Evolutionary conservation across 2,888 invertebrate species (phyloP).

Genomic region (Phalera bucephala): DNA sequence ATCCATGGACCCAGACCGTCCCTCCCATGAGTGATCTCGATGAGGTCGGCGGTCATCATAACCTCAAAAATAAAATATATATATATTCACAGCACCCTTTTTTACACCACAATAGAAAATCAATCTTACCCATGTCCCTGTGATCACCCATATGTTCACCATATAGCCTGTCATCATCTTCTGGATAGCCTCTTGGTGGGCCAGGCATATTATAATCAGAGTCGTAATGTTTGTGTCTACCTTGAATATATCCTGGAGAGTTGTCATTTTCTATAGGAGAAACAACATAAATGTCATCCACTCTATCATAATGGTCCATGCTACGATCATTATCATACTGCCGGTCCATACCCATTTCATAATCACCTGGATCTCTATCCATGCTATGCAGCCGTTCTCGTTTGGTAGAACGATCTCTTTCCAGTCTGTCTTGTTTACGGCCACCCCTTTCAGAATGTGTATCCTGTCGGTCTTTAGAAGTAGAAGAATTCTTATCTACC

Average conservation of each 20-base stretch:
- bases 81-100: neutral
- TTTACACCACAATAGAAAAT: constrained; percentile 5
- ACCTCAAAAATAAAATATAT: constrained; percentile 36
- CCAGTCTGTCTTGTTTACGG: constrained; percentile 73
- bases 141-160: constrained; percentile 73
- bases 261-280: constrained; percentile 70
- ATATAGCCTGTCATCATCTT: constrained; percentile 80
- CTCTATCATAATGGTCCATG: constrained; percentile 77
- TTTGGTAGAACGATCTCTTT: constrained; percentile 78
- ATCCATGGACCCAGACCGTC: constrained; percentile 73
- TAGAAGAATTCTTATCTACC: constrained; percentile 70
- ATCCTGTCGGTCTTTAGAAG: constrained; percentile 75
- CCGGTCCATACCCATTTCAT: constrained; percentile 69
- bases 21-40: constrained; percentile 83
- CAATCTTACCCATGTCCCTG: constrained; percentile 66
- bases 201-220: constrained; percentile 71
- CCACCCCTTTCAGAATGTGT: constrained; percentile 73
- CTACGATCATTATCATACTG: constrained; percentile 75
- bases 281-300: constrained; percentile 72
- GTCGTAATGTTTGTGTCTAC: constrained; percentile 76
- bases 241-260: constrained; percentile 69
- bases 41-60: constrained; percentile 78
- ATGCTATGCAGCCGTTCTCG: constrained; percentile 73
- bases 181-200: constrained; percentile 74
- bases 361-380: constrained; percentile 75